phyloP scores from a whole-genome alignment of 2,797 vertebrate genomes.

The Sylvia borin region DNA sequence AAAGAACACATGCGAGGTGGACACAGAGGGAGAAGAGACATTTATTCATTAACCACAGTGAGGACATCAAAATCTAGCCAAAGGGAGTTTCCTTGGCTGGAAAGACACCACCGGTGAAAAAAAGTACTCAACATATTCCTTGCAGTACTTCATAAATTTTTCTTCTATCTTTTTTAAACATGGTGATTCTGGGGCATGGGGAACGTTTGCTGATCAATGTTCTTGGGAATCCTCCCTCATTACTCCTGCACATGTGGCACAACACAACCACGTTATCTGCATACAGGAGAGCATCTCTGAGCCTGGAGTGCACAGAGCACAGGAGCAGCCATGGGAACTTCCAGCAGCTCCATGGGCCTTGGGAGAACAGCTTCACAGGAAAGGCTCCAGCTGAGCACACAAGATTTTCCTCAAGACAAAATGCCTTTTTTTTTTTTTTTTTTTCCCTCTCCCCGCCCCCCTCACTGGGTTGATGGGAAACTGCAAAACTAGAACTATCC shows the following conservation, averaged over 20 bases:
- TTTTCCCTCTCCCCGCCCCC: accelerated
- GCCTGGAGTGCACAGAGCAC: neutral
- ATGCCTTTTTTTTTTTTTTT: neutral
- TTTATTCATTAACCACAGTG: accelerated
- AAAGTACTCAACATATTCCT: neutral
- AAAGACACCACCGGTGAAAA: neutral
- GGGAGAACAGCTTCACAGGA: neutral
- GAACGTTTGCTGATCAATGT: neutral
- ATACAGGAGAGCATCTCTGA: neutral
- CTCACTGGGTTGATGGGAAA: neutral
- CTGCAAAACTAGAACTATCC: slow-evolving; percentile 29
- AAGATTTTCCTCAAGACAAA: slow-evolving; percentile 25
- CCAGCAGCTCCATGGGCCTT: neutral
- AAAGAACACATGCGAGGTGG: neutral
- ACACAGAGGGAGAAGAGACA: neutral
- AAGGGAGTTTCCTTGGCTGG: neutral
- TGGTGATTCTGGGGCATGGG: neutral
- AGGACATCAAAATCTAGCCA: neutral
- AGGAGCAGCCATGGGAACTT: neutral
- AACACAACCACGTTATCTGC: accelerated
- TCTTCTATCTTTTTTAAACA: neutral
- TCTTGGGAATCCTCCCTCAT: neutral
- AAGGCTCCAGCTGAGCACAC: slow-evolving; percentile 30
- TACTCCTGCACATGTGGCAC: neutral
- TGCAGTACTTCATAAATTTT: neutral